Evolutionary conservation across 2,113 vertebrate species (phyloP), one percentile per base, ranked within the genome.

Genomic region (Mionectes macconnelli): DNA sequence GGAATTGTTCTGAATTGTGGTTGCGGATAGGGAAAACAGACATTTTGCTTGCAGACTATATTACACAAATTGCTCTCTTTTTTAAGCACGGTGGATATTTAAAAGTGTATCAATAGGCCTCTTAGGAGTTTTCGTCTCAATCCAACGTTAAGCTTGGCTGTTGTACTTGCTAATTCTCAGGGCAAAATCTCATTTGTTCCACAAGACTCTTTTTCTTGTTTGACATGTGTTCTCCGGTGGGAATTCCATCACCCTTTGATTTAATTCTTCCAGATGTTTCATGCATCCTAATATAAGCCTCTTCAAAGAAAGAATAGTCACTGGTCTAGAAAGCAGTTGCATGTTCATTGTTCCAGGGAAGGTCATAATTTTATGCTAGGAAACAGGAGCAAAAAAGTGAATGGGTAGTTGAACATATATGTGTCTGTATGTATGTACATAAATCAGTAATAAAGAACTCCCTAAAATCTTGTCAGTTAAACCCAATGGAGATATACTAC

Each of bases 201-300:
- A 96, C 95, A 95, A 84, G 77, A 84, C 92, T 91, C 94, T 96
- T 94, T 92, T 96, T 96, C 96, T 96, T 96, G 87, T 93, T 97
- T 96, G 96, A 97, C 97, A 96, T 96, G 91, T 90, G 88, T 93
- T 95, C 84, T 91, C 96, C 83, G 91, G 80, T 83, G 97, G 93
- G 97, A 96, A 97, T 97, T 96, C 95, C 77, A 97, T 91, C 95
- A 96, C 82, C 67, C 92, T 96, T 97, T 97, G 97, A 97, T 97
- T 97, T 97, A 97, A 97, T 97, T 93, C 97, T 97, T 97, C 97
- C 97, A 97, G 97, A 97, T 97, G 96, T 97, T 97, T 96, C 91
- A 96, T 95, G 93, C 91, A 92, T 87, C 78, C 88, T 96, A 93
- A 96, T 96, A 97, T 96, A 84, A 97, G 70, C 18, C 87, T 95